These are phyloP conservation scores for Miichthys miiuy DNA, from an alignment of 2,797 vertebrate species.

Conservation along the genomic window DNA sequence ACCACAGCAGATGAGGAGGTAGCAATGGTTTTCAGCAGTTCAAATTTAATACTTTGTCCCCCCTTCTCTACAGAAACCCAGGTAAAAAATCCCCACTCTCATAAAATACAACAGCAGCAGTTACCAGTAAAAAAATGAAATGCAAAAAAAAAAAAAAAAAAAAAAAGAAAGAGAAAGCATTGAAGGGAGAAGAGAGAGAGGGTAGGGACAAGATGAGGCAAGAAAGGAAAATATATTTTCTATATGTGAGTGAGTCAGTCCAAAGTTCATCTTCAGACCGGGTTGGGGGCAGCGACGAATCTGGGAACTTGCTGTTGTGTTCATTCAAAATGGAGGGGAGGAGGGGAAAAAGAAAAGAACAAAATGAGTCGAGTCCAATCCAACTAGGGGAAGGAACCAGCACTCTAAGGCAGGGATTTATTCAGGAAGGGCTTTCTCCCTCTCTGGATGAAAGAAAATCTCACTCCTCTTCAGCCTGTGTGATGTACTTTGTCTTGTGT, in stretches of 20 bases:
- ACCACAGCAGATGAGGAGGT: conserved; percentile 83
- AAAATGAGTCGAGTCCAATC: conserved; percentile 86
- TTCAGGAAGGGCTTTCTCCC: conserved; percentile 84
- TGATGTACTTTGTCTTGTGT: conserved; percentile 75
- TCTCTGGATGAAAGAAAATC: conserved; percentile 83
- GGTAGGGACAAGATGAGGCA: conserved; percentile 64
- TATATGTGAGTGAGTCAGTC: conserved; percentile 81
- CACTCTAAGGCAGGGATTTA: conserved; percentile 88
- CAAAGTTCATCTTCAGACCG: conserved; percentile 84
- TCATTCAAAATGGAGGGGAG: conserved; percentile 83
- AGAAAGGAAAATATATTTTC: conserved; percentile 86
- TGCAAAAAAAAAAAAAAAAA: conserved; percentile 78
- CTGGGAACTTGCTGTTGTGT: conserved; percentile 91
- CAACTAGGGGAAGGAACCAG: conserved; percentile 87
- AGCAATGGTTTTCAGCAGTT: conserved; percentile 87
- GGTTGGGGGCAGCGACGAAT: conserved; percentile 80
- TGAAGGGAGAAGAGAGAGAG: conserved; percentile 64
- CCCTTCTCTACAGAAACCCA: conserved; percentile 93
- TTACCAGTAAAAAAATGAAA: conserved; percentile 96
- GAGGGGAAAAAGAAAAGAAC: conserved; percentile 65
- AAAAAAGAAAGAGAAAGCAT: conserved; percentile 71
- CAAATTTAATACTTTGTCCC: conserved; percentile 90
- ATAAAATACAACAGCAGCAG: conserved; percentile 99
- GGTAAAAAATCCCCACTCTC: conserved; percentile 96
- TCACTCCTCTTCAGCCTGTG: conserved; percentile 84